These are phyloP conservation scores for Volucella zonaria DNA, from an alignment of 2,888 invertebrate species.

Conservation along the genomic window DNA sequence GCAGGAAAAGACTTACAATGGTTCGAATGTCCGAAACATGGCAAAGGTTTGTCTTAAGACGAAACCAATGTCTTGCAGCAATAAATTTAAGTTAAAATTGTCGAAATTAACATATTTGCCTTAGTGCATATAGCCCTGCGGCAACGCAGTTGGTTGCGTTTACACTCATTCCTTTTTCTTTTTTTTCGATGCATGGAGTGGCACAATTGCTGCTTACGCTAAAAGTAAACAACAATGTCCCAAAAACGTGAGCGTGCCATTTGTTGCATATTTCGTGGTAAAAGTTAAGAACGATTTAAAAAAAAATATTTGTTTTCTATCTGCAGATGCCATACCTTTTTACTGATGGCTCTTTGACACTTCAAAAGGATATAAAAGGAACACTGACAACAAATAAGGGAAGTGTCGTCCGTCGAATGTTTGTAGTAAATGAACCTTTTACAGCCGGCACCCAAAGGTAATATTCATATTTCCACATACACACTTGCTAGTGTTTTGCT, in stretches of 20 bases:
- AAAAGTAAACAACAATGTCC: conserved; percentile 26
- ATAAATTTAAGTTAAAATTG: too few relatives aligned
- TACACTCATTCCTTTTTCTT: conserved; percentile 28
- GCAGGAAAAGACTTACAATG: too few relatives aligned
- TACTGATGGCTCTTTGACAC: conserved; percentile 82
- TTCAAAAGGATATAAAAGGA: conserved; percentile 82
- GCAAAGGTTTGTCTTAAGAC: too few relatives aligned
- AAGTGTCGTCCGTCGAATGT: conserved; percentile 82
- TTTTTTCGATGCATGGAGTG: conserved; percentile 66
- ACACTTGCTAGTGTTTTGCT: neutral
- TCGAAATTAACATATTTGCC: too few relatives aligned
- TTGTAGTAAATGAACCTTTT: conserved; percentile 82
- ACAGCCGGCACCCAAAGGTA: conserved; percentile 82
- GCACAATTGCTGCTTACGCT: neutral
- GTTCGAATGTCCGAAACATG: too few relatives aligned
- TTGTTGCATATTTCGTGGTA: conserved; percentile 14
- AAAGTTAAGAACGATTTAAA: neutral
- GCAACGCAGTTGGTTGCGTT: too few relatives aligned
- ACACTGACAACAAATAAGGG: conserved; percentile 81
- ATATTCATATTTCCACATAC: conserved; percentile 1
- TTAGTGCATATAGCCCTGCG: too few relatives aligned
- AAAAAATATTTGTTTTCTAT: conserved; percentile 5
- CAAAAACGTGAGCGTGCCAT: conserved; percentile 1
- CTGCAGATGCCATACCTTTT: conserved; percentile 82
- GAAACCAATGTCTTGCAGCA: too few relatives aligned